phyloP scores from a whole-genome alignment of 1,140 invertebrate species.

The Papilio dardanus region DNA sequence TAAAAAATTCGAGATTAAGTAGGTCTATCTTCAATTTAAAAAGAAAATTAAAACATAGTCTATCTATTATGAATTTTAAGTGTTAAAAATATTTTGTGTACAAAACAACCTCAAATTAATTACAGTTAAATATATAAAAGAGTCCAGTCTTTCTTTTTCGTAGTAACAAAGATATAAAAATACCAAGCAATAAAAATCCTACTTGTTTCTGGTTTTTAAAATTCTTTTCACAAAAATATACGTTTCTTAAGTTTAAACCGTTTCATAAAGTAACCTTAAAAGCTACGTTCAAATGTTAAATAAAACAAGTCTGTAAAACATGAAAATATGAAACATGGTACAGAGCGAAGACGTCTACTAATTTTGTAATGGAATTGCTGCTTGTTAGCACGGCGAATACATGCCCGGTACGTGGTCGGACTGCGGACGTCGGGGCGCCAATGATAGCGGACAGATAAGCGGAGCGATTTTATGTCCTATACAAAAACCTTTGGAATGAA shows the following conservation, averaged over 20 bases:
- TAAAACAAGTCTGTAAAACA: constrained; percentile 24
- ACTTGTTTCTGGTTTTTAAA: not conserved
- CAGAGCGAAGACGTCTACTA: constrained; percentile 61
- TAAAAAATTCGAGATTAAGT: not conserved
- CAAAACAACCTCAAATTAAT: not conserved
- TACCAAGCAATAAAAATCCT: not conserved
- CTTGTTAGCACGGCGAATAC: constrained; percentile 71
- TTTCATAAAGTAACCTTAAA: constrained; percentile 12
- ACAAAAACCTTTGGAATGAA: not conserved
- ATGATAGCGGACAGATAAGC: constrained; percentile 47
- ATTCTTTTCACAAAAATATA: not conserved
- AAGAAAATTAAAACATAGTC: not conserved
- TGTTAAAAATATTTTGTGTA: not conserved
- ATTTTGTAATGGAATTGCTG: constrained; percentile 73
- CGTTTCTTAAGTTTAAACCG: not conserved
- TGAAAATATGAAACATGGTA: constrained; percentile 52
- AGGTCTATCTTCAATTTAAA: not conserved
- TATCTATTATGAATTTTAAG: not conserved
- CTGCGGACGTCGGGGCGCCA: constrained; percentile 39
- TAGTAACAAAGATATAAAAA: not conserved
- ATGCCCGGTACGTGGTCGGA: constrained; percentile 55
- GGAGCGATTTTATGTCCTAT: constrained; percentile 31
- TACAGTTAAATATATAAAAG: not conserved
- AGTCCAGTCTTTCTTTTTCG: not conserved
- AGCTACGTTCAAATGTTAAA: constrained; percentile 25